Evolutionary conservation across 1,140 invertebrate species (phyloP).

Genomic region (Penaeus chinensis): DNA sequence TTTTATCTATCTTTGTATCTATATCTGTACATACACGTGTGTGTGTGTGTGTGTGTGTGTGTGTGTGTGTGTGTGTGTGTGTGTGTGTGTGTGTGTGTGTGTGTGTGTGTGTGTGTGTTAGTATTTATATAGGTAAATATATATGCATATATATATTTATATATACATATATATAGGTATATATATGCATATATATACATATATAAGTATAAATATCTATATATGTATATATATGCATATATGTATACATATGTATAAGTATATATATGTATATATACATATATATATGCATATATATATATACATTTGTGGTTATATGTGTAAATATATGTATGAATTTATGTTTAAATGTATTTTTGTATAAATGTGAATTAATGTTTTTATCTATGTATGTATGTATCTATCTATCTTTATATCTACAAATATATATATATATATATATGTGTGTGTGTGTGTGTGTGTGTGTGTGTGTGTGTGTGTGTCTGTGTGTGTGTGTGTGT

Average conservation of each 20-base stretch:
- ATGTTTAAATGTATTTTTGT: no score
- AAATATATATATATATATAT: no score
- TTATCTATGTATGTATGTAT: no score
- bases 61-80: background rate
- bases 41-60: background rate
- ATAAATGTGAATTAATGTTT: no score
- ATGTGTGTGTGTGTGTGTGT: no score
- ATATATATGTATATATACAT: conserved; percentile 12
- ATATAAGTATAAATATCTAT: background rate
- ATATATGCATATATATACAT: background rate
- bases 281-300: conserved; percentile 7
- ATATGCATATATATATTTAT: conserved; percentile 2
- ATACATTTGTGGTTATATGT: background rate
- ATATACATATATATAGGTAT: conserved; percentile 11
- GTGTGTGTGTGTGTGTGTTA: background rate
- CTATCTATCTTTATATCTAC: no score
- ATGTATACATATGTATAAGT: conserved; percentile 3
- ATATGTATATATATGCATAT: background rate
- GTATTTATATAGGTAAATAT: background rate
- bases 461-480: no score
- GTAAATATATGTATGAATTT: background rate
- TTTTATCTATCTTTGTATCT: background rate
- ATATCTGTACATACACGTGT: background rate
- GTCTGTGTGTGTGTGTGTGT: no score
- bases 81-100: background rate